Percentiles rank a stretch among this genome's conserved stretches.
These are phyloP conservation scores for Pollenia labialis DNA, from an alignment of 2,888 invertebrate genomes.

Conservation along the genomic window DNA sequence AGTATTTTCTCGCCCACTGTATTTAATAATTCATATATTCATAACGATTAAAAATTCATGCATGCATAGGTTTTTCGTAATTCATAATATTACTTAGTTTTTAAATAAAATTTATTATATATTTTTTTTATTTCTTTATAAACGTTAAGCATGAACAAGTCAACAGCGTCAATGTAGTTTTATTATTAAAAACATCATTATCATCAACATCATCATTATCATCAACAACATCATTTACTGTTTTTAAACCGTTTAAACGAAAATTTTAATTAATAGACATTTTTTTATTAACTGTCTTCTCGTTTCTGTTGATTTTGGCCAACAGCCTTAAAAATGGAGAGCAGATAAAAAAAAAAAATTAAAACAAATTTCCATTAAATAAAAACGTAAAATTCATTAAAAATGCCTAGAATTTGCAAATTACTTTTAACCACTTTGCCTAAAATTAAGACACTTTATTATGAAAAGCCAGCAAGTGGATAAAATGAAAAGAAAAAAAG, in stretches of 20 bases:
- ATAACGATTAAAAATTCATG: conserved; percentile 40
- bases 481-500: conserved; percentile 17
- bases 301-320: background rate
- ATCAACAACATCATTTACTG: background rate
- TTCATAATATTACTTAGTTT: conserved; percentile 2
- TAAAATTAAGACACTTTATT: conserved; percentile 32
- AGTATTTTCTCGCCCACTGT: conserved; percentile 11
- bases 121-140: background rate
- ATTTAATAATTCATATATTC: conserved; percentile 39
- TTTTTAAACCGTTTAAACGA: conserved; percentile 1
- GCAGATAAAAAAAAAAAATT: background rate
- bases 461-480: background rate
- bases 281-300: conserved; percentile 1
- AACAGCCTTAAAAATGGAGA: too few relatives aligned
- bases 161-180: background rate
- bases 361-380: conserved; percentile 8
- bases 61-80: conserved; percentile 15
- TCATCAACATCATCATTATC: background rate
- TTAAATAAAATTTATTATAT: conserved; percentile 3
- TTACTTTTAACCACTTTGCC: conserved; percentile 20
- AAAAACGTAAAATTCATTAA: conserved; percentile 4
- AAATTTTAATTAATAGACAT: conserved; percentile 45
- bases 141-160: background rate
- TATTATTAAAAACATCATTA: background rate
- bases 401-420: background rate